Evolutionary conservation across 2,797 vertebrate genomes (phyloP).

Genomic region (Lophotriccus pileatus): DNA sequence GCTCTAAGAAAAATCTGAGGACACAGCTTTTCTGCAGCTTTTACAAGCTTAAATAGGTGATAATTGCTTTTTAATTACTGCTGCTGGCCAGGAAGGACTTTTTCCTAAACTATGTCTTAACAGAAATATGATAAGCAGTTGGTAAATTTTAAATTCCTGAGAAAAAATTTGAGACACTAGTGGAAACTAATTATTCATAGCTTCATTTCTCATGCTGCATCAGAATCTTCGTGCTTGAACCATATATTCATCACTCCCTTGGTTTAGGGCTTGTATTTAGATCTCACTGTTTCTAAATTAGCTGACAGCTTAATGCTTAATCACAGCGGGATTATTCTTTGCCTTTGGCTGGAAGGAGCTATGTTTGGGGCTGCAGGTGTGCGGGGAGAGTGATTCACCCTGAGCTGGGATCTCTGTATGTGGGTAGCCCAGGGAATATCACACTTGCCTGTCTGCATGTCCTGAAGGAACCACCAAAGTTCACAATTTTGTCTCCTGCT

Average conservation of each 20-base stretch:
- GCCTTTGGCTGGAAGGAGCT: not conserved
- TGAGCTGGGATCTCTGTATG: fast-evolving
- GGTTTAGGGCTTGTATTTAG: not conserved
- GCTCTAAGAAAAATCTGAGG: not conserved
- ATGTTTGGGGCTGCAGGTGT: not conserved
- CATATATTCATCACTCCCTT: not conserved
- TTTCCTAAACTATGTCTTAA: not conserved
- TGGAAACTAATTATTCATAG: not conserved
- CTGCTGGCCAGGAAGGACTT: not conserved
- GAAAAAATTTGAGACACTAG: not conserved
- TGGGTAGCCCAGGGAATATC: not conserved
- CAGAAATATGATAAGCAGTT: not conserved
- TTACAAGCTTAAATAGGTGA: not conserved
- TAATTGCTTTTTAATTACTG: conserved; percentile 4
- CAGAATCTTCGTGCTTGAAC: not conserved
- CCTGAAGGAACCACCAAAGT: not conserved
- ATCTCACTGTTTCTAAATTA: not conserved
- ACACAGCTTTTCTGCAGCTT: not conserved
- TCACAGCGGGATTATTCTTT: not conserved
- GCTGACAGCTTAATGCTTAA: not conserved
- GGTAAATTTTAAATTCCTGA: not conserved
- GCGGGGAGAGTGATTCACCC: not conserved
- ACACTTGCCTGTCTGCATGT: not conserved
- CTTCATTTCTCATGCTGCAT: not conserved
- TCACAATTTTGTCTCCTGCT: not conserved